A percentile compares a stretch with the other conserved stretches of the same genome.
Evolutionary conservation across 2,797 vertebrate species (phyloP).

Genomic region (Cichlasoma orientale): DNA sequence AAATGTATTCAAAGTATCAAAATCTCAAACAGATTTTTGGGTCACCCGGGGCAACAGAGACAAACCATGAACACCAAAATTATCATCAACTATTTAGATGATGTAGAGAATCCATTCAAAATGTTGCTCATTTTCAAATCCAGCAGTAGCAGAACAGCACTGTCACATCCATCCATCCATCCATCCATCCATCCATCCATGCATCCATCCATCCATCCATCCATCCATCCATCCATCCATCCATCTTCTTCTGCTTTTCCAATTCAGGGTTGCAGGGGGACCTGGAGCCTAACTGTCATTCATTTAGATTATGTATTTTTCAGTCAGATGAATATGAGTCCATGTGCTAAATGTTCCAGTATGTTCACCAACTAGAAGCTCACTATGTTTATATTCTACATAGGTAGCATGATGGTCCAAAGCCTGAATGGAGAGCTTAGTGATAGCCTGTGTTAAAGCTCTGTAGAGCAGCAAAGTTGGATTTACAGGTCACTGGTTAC

Average conservation of each 20-base stretch:
- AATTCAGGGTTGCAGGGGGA: not conserved
- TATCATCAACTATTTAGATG: not conserved
- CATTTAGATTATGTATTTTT: not conserved
- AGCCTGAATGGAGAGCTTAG: not conserved
- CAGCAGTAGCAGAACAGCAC: not conserved
- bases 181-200: no score
- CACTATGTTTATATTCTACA: not conserved
- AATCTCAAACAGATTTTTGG: not conserved
- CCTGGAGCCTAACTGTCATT: not conserved
- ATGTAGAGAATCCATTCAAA: not conserved
- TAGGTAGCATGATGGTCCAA: not conserved
- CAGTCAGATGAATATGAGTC: not conserved
- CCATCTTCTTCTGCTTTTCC: not conserved
- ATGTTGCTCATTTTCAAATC: not conserved
- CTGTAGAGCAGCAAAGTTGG: rapidly evolving
- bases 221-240: no score
- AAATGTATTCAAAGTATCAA: not conserved
- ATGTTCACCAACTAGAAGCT: rapidly evolving
- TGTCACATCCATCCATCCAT: no score
- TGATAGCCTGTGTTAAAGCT: not conserved
- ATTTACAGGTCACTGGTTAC: no score
- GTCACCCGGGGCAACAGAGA: not conserved
- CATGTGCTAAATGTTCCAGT: not conserved
- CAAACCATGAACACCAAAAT: not conserved
- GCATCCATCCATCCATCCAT: no score